Percentiles rank a stretch among this genome's conserved stretches.
Conservation (phyloP, 2,113 vertebrate genomes). For the Aldabrachelys gigantea region DNA sequence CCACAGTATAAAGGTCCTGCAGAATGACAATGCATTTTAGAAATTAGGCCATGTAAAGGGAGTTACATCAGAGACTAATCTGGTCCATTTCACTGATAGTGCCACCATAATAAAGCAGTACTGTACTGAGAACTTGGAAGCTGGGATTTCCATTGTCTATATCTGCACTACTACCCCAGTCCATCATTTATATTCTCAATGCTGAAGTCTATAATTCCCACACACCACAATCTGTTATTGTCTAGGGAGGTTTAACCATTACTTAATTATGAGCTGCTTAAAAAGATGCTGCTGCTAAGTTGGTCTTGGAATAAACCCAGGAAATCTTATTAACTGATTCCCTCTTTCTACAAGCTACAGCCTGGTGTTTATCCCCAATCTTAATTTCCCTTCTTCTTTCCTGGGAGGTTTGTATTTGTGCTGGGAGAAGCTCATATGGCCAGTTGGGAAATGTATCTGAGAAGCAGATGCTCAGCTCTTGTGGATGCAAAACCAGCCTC, state of each 20-base stretch:
- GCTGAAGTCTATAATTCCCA: constrained; percentile 64
- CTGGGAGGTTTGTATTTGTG: constrained; percentile 15
- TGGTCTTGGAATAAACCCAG: constrained; percentile 57
- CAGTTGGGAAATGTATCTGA: not conserved
- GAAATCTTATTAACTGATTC: constrained; percentile 57
- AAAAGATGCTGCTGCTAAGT: constrained; percentile 17
- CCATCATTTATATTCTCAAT: constrained; percentile 62
- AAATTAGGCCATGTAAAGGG: constrained; percentile 41
- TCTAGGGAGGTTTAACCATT: constrained; percentile 46
- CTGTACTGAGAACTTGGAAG: constrained; percentile 41
- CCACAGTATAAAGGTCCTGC: not conserved
- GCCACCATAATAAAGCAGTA: constrained; percentile 25
- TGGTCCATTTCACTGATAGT: constrained; percentile 39
- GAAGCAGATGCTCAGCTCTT: not conserved
- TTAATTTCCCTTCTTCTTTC: constrained; percentile 5
- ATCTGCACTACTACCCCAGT: constrained; percentile 37
- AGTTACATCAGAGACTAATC: constrained; percentile 52
- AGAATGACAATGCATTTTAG: constrained; percentile 34
- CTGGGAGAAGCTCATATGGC: constrained; percentile 6
- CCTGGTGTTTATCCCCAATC: constrained; percentile 1
- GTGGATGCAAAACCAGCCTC: not conserved
- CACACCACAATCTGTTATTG: constrained; percentile 17
- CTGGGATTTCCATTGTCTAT: constrained; percentile 54
- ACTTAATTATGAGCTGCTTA: constrained; percentile 11
- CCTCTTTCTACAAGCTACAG: constrained; percentile 1